phyloP scores from a whole-genome alignment of 2,113 vertebrate genomes.

The Cacatua alba region DNA sequence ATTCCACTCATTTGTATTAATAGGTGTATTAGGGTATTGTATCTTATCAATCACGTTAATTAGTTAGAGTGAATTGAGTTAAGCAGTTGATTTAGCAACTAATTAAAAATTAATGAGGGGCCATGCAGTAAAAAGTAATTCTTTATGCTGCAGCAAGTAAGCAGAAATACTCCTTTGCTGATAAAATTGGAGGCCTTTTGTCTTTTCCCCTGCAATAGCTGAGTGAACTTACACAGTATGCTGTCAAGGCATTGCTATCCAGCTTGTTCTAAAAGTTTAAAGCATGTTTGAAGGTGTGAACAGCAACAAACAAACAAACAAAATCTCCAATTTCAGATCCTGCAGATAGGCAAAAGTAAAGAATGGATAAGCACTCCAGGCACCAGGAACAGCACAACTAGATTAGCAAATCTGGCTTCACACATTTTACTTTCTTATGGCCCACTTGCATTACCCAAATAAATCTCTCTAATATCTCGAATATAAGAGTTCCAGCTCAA shows the following conservation, averaged over 20 bases:
- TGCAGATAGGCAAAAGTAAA: not conserved
- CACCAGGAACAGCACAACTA: not conserved
- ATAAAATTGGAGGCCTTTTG: not conserved
- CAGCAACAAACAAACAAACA: not conserved
- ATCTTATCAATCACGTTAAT: conserved; percentile 54
- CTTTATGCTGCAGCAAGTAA: not conserved
- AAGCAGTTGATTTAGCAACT: conserved; percentile 27
- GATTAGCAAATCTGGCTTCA: not conserved
- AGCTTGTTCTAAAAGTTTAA: not conserved
- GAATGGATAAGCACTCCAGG: not conserved
- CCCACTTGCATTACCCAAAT: not conserved
- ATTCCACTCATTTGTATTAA: conserved; percentile 67
- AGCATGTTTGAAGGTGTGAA: not conserved
- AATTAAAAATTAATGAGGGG: conserved; percentile 44
- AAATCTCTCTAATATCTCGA: not conserved
- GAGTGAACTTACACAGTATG: not conserved
- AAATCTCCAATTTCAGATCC: not conserved
- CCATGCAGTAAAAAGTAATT: not conserved
- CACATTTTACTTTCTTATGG: not conserved
- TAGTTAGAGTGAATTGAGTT: conserved; percentile 66
- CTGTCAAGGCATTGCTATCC: not conserved
- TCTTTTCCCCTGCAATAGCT: not conserved
- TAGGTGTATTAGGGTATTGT: not conserved
- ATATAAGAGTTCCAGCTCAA: not conserved
- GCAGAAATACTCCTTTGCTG: not conserved